A percentile compares a stretch with the other conserved stretches of the same genome.
Evolutionary conservation across 1,140 invertebrate species (phyloP).

Genomic region (Aculops lycopersici): DNA sequence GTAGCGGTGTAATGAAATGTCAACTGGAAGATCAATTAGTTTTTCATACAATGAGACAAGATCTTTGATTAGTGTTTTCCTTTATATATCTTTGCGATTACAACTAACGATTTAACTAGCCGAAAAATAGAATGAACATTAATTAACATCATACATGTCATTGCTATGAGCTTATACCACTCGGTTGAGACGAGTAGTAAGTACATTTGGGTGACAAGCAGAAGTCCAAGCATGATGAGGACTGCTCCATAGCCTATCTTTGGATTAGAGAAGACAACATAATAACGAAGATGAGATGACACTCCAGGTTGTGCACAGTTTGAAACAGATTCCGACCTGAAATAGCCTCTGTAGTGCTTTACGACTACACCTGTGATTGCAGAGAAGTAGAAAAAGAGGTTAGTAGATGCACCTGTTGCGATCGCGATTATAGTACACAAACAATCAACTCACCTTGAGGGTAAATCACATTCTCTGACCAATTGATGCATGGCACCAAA

Average conservation of each 20-base stretch:
- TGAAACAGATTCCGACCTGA: conserved; percentile 37
- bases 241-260: conserved; percentile 36
- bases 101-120: conserved; percentile 43
- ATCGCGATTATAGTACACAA: neutral
- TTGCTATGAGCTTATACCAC: conserved; percentile 64
- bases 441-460: conserved; percentile 1
- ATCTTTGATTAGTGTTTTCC: conserved; percentile 25
- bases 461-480: conserved; percentile 6
- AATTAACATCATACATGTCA: conserved; percentile 45
- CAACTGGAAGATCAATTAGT: too few species aligned
- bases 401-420: neutral
- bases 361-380: conserved; percentile 29
- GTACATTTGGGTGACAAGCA: conserved; percentile 40
- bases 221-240: conserved; percentile 30
- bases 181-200: conserved; percentile 38
- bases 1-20: too few species aligned
- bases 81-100: conserved; percentile 44
- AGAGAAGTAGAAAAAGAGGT: neutral
- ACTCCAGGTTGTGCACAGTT: conserved; percentile 48
- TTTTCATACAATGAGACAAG: neutral
- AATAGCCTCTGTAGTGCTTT: conserved; percentile 38
- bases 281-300: conserved; percentile 25
- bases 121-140: conserved; percentile 75
- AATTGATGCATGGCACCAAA: conserved; percentile 24
- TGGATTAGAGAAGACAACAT: conserved; percentile 46